Conservation (phyloP, 2,113 vertebrate genomes). For the Cromileptes altivelis region DNA sequence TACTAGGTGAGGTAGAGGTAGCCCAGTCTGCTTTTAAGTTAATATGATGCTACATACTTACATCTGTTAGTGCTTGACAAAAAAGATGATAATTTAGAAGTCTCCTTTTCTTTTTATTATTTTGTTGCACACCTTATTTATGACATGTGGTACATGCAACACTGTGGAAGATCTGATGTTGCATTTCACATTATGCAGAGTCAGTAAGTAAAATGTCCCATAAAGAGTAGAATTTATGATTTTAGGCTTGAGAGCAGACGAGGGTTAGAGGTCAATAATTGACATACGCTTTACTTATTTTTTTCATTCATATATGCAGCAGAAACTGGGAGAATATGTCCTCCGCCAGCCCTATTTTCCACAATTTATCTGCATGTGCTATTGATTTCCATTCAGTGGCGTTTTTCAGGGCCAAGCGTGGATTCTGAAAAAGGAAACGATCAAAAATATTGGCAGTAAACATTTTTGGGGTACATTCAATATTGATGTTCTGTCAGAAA, state of each 20-base stretch:
- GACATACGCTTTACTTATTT: neutral
- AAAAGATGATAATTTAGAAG: neutral
- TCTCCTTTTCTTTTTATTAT: neutral
- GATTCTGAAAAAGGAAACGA: neutral
- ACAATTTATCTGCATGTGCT: neutral
- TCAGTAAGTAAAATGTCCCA: neutral
- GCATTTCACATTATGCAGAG: neutral
- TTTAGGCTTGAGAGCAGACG: neutral
- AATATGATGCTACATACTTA: neutral
- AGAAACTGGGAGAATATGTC: neutral
- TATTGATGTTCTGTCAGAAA: slow-evolving; percentile 10
- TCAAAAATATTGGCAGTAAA: slow-evolving; percentile 4
- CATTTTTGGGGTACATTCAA: neutral
- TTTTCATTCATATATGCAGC: neutral
- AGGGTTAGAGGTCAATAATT: neutral
- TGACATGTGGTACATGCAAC: too few relatives aligned
- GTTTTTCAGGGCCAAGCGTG: neutral
- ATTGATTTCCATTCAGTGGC: neutral
- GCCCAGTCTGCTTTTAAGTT: too few relatives aligned
- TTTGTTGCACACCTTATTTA: neutral
- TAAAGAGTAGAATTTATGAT: neutral
- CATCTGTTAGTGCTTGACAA: too few relatives aligned
- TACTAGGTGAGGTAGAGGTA: too few relatives aligned
- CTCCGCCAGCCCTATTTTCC: neutral
- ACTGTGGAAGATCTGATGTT: neutral